Evolutionary conservation across 2,797 vertebrate species (phyloP), one percentile per base, ranked within the genome.

Genomic region (Enoplosus armatus): DNA sequence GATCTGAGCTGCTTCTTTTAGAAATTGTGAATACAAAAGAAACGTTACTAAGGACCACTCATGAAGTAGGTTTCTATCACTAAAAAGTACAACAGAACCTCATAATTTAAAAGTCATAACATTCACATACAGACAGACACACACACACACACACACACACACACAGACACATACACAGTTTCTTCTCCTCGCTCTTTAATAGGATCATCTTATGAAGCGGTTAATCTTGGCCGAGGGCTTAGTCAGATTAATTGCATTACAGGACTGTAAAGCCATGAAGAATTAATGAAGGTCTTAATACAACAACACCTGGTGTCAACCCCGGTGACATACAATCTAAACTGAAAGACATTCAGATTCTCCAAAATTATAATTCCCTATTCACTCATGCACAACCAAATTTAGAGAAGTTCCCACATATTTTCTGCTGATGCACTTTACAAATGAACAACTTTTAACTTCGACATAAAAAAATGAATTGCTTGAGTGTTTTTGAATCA

Each of bases 161-260:
- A 41, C 22, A 39, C 12, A 8, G 8, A 39, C 37, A 54, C n/a
- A 41, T 18, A 39, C 47, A 26, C 35, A 43, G 39, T 67, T 75
- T 79, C 62, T 67, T 72, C 70, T 77, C 41, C 33, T 66, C 56
- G 60, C 55, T 60, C 77, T 77, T 63, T 89, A 82, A 92, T 81
- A 29, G 71, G 81, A 88, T 93, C 68, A 76, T 85, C 6, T 77
- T 20, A 33, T 80, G 85, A 92, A 80, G 58, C 54, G 0, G 53
- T 87, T 89, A 89, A 89, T 88, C 74, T 84, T 69, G 64, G 58
- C 83, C 20, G 8, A 68, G 70, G 61, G 68, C 16, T 89, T 70
- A 84, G 60, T 82, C 77, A 84, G 65, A 87, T 87, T 87, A 81
- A 90, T 89, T 84, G 56, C 68, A 85, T 85, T 84, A 79, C 50